phyloP scores from a whole-genome alignment of 2,113 vertebrate species.

The Kryptolebias marmoratus region DNA sequence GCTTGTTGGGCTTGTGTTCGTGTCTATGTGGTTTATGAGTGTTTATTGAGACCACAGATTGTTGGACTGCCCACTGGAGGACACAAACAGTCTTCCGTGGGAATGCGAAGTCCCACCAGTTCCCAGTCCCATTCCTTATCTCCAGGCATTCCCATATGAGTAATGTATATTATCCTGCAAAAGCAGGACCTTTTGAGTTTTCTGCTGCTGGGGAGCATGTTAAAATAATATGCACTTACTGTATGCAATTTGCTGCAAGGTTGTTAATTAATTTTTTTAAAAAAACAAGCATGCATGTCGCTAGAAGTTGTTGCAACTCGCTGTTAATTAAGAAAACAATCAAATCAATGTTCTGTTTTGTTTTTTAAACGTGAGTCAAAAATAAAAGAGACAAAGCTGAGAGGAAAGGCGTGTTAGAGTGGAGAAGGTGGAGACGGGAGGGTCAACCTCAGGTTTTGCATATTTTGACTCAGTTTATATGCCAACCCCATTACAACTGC shows the following conservation, averaged over 20 bases:
- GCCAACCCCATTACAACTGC: slow-evolving; percentile 52
- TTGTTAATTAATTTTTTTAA: background rate
- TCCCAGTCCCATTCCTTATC: slow-evolving; percentile 76
- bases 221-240: slow-evolving; percentile 2
- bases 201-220: background rate
- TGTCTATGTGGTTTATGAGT: slow-evolving; percentile 70
- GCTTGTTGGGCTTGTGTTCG: slow-evolving; percentile 25
- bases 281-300: background rate
- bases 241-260: background rate
- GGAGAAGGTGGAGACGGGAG: background rate
- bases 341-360: background rate
- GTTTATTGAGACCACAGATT: slow-evolving; percentile 75
- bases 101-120: slow-evolving; percentile 71
- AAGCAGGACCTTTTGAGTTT: slow-evolving; percentile 16
- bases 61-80: slow-evolving; percentile 52
- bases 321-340: background rate
- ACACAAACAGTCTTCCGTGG: slow-evolving; percentile 73
- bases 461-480: slow-evolving; percentile 32
- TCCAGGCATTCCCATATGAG: slow-evolving; percentile 64
- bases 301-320: background rate
- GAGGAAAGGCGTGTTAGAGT: background rate
- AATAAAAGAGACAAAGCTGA: background rate
- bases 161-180: slow-evolving; percentile 42
- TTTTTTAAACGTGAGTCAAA: background rate
- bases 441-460: slow-evolving; percentile 73